Evolutionary conservation across 2,888 invertebrate species (phyloP).

Genomic region (Drosophila mimetica): DNA sequence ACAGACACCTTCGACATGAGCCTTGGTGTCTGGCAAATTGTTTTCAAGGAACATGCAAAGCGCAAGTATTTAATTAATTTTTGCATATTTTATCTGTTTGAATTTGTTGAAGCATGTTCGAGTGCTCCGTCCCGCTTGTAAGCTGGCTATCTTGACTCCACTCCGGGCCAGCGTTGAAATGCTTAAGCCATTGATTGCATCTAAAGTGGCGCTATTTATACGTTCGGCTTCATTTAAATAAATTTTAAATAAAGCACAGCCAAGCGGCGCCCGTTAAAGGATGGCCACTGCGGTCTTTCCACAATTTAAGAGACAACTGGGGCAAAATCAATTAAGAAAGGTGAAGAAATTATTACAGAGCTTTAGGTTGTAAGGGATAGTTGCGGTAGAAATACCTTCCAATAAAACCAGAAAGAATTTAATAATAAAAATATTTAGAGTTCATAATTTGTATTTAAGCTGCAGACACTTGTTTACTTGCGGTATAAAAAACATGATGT

Average conservation of each 20-base stretch:
- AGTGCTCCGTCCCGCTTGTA: conserved; percentile 45
- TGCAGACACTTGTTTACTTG: neutral
- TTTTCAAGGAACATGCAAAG: conserved; percentile 81
- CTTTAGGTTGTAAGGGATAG: neutral
- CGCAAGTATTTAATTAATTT: conserved; percentile 81
- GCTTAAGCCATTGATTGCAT: conserved; percentile 80
- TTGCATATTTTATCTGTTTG: conserved; percentile 82
- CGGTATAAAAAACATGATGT: conserved; percentile 4
- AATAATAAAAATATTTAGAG: neutral
- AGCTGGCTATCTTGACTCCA: conserved; percentile 64
- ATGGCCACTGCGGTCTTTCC: conserved; percentile 10
- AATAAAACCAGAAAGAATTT: too few relatives aligned
- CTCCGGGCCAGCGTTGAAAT: conserved; percentile 72
- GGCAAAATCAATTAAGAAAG: conserved; percentile 1
- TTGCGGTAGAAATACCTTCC: too few relatives aligned
- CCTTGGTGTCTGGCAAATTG: conserved; percentile 82
- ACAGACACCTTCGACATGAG: conserved; percentile 79
- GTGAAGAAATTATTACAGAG: neutral
- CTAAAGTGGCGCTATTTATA: conserved; percentile 78
- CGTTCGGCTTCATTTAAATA: conserved; percentile 77
- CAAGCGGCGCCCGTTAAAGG: conserved; percentile 3
- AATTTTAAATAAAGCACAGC: conserved; percentile 75
- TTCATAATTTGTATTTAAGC: neutral
- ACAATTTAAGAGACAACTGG: conserved; percentile 13
- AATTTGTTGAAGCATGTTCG: conserved; percentile 80